Evolutionary conservation across 2,113 vertebrate genomes (phyloP).

Genomic region (Ciconia maguari): DNA sequence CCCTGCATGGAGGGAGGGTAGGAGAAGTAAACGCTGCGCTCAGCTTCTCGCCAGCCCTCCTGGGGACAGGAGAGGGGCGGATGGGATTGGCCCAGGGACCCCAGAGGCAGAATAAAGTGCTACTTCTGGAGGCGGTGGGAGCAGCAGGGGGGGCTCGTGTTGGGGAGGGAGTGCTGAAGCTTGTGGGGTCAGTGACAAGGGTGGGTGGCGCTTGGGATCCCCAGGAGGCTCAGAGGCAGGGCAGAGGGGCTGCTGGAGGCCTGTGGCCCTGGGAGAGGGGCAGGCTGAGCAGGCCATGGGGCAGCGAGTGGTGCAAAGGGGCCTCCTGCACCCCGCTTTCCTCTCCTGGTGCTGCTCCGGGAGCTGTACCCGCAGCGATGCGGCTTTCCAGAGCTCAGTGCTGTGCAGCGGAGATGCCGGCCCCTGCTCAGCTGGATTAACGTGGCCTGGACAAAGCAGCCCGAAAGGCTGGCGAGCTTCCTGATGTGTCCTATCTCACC

Average conservation of each 20-base stretch:
- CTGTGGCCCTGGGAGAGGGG: neutral
- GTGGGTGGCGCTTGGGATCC: neutral
- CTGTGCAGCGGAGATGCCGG: fast-evolving
- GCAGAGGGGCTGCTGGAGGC: neutral
- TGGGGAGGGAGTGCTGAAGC: neutral
- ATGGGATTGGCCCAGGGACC: too few relatives aligned
- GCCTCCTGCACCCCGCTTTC: neutral
- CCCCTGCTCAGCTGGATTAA: neutral
- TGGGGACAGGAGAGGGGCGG: neutral
- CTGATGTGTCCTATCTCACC: fast-evolving
- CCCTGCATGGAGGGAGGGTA: too few relatives aligned
- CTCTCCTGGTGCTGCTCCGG: fast-evolving
- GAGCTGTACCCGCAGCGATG: neutral
- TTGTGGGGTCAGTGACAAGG: neutral
- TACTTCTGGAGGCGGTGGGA: fast-evolving
- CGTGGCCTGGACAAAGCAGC: too few relatives aligned
- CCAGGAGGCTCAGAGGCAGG: neutral
- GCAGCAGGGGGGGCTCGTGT: too few relatives aligned
- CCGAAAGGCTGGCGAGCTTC: neutral
- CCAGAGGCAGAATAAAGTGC: neutral
- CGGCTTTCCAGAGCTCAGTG: neutral
- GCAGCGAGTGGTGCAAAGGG: neutral
- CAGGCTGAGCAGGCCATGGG: too few relatives aligned
- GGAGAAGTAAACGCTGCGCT: too few relatives aligned
- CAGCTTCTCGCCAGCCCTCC: neutral